Percentiles rank a stretch among this genome's conserved stretches.
These are phyloP conservation scores for Cephus pygmeus DNA, from an alignment of 2,888 invertebrate genomes.

Conservation along the genomic window DNA sequence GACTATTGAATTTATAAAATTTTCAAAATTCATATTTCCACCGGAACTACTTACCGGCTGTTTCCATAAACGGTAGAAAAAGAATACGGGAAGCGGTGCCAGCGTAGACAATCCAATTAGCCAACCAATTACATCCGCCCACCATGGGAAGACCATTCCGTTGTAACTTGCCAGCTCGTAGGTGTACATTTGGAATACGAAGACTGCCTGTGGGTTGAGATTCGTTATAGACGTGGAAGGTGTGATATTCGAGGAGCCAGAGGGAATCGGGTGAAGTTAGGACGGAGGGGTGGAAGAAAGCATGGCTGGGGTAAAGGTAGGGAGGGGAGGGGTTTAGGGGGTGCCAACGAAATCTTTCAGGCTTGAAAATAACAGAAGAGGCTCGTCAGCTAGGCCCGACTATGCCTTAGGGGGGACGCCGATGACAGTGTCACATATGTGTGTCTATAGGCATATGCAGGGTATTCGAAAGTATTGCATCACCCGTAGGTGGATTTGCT, in stretches of 20 bases:
- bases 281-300: neutral
- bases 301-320: neutral
- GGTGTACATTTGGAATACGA: conserved; percentile 78
- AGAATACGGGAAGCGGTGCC: conserved; percentile 75
- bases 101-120: conserved; percentile 78
- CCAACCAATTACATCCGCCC: conserved; percentile 80
- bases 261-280: neutral
- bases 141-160: conserved; percentile 75
- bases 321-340: neutral
- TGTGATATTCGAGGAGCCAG: neutral
- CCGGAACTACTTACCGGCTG: conserved; percentile 60
- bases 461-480: neutral
- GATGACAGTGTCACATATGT: neutral
- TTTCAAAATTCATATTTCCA: neutral
- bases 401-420: neutral
- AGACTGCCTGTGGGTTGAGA: conserved; percentile 72
- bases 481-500: neutral
- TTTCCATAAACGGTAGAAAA: conserved; percentile 66
- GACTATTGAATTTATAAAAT: neutral
- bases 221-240: neutral
- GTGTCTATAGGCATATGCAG: neutral
- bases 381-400: neutral
- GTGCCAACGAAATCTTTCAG: neutral
- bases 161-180: conserved; percentile 75
- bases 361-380: neutral